These are phyloP conservation scores for Escarpia spicata DNA, from an alignment of 2,888 invertebrate species.

Conservation along the genomic window DNA sequence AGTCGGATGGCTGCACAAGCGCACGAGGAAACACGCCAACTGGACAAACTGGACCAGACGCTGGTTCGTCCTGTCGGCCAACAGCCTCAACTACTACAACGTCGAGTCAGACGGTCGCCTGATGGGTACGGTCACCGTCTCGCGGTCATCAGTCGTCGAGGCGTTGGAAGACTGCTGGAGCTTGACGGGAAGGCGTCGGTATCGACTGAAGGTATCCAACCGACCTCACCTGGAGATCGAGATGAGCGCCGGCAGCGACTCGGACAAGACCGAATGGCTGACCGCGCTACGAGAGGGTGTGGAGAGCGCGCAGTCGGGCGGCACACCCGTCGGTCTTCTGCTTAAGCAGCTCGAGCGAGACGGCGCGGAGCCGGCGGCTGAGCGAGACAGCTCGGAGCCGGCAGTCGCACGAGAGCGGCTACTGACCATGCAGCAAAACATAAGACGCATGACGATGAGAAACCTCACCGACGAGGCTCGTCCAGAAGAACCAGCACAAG, in stretches of 20 bases:
- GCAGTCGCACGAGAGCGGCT: neutral
- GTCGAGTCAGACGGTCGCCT: conserved; percentile 21
- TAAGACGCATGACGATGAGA: neutral
- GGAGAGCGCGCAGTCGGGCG: neutral
- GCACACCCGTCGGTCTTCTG: conserved; percentile 29
- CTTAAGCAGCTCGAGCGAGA: conserved; percentile 14
- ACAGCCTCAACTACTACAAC: conserved; percentile 34
- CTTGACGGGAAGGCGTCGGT: conserved; percentile 17
- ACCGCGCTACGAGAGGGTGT: conserved; percentile 27
- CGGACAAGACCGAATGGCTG: conserved; percentile 31
- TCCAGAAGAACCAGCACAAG: neutral
- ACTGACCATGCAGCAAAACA: neutral
- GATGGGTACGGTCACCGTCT: conserved; percentile 21
- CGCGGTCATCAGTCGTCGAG: neutral
- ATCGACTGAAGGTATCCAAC: conserved; percentile 39
- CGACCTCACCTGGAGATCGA: conserved; percentile 38
- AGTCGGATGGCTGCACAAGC: conserved; percentile 40
- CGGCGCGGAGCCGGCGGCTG: neutral
- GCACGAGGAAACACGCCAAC: conserved; percentile 40
- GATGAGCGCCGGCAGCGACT: conserved; percentile 28
- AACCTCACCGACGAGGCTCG: neutral
- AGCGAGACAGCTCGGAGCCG: neutral
- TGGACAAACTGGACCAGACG: conserved; percentile 43
- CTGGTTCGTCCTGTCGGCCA: conserved; percentile 40
- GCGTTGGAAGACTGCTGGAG: neutral